These are phyloP conservation scores for Synergus itoensis DNA, from an alignment of 2,888 invertebrate species.

Conservation along the genomic window DNA sequence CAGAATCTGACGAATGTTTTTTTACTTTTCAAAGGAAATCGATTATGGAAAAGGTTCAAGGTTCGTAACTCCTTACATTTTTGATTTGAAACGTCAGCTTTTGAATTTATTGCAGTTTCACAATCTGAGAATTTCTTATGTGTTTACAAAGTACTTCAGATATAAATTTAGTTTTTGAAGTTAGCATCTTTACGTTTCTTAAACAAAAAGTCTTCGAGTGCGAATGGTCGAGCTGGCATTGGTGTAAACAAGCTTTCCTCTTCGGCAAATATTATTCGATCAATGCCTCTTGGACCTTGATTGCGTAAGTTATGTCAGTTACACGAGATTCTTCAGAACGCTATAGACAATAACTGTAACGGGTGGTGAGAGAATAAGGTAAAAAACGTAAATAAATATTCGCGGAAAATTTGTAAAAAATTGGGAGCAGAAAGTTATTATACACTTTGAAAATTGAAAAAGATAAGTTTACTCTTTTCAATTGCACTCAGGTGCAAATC, in stretches of 20 bases:
- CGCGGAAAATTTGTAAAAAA: background rate
- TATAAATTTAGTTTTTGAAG: background rate
- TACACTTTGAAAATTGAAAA: constrained; percentile 2
- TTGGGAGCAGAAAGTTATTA: background rate
- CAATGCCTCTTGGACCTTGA: constrained; percentile 7
- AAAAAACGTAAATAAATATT: background rate
- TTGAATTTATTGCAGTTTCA: too few species aligned
- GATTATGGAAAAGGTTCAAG: background rate
- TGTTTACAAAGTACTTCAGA: background rate
- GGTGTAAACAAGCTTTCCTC: background rate
- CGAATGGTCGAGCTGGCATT: background rate
- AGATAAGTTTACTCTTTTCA: background rate
- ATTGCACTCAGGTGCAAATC: background rate
- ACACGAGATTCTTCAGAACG: background rate
- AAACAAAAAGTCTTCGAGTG: background rate
- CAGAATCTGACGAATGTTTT: too few species aligned
- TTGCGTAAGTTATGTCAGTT: background rate
- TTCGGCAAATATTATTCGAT: background rate
- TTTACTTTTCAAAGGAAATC: too few species aligned
- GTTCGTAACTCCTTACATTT: background rate
- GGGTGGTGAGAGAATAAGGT: background rate
- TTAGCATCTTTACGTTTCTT: background rate
- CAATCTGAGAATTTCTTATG: background rate
- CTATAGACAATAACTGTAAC: background rate
- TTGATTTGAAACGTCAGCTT: background rate